Evolutionary conservation across 2,113 vertebrate species (phyloP).

Genomic region (Spheniscus mendiculus): DNA sequence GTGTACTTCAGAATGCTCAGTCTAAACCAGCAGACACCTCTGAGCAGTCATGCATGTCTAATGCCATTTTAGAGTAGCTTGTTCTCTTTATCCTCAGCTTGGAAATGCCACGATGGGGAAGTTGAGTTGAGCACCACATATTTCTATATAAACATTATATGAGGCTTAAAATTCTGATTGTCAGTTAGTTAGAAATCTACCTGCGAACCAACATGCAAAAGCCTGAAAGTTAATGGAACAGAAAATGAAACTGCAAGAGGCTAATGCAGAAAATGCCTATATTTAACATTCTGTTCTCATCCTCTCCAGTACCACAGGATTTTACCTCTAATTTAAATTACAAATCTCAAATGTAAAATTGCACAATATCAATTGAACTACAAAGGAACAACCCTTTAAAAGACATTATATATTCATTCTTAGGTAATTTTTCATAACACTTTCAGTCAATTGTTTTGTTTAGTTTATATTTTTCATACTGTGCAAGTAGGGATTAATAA

Average conservation of each 20-base stretch:
- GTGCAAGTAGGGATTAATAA: background rate
- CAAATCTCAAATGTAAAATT: background rate
- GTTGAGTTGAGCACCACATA: background rate
- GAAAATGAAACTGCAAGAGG: conserved; percentile 5
- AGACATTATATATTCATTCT: background rate
- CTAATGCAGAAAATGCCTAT: background rate
- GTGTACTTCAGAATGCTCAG: background rate
- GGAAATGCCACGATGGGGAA: background rate
- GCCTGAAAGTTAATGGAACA: conserved; percentile 1
- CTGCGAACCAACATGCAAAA: background rate
- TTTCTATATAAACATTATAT: background rate
- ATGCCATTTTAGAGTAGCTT: background rate
- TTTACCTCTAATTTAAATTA: conserved; percentile 22
- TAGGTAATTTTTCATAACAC: background rate
- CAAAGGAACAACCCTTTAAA: background rate
- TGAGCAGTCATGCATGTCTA: background rate
- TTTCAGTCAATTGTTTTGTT: background rate
- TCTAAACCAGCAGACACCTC: background rate
- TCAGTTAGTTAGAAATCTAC: background rate
- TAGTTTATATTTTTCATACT: background rate
- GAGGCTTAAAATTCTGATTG: background rate
- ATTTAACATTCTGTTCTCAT: background rate
- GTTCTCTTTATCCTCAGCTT: background rate
- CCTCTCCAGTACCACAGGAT: background rate
- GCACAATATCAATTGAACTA: background rate